Base-by-base conservation (phyloP, 2,888 invertebrate species). In the Orthosia cruda region DNA sequence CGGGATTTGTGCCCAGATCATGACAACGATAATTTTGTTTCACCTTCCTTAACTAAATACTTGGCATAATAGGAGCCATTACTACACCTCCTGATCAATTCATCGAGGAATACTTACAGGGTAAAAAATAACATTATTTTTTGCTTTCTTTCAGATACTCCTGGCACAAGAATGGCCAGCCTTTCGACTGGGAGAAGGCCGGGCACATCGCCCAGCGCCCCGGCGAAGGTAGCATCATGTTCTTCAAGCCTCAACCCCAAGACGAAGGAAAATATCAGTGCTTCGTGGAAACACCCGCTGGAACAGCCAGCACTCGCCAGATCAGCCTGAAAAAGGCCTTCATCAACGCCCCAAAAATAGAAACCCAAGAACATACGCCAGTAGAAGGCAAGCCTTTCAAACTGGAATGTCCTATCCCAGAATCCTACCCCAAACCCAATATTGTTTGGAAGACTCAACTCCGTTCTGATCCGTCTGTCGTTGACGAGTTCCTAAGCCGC, bases 231-330 rank as follows among this genome's bases (percentile, higher is more conserved):
- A 90, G 91, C 5, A 88, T 95, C 2, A 87, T 93, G 67, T 93
- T 95, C 88, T 88, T 89, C 40, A 90, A 91, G 13, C 93, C 95
- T 0, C 87, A 89, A 47, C 82, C 89, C 0, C 77, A 89, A 3
- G 93, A 94, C 70, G 94, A 93, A 71, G 96, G 95, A 0, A 52
- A 81, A 4, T 96, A 95, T 89, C 91, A 91, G 74, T 96, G 96
- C 87, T 88, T 91, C 61, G 95, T 92, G 0, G 85, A 92, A 55
- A 90, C 93, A 2, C 76, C 89, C 0, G 78, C 81, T 3, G 96
- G 96, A 0, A 84, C 89, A 1, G 94, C 96, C 15, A 92, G 91
- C 55, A 91, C 94, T 0, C 82, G 92, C n/a, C 71, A 80, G 0
- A 92, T 95, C 3, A 84, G 73, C 45, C 90, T 95, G 0, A 93